Percentiles rank a stretch among this genome's conserved stretches.
These are phyloP conservation scores for Agapornis roseicollis DNA, from an alignment of 2,113 vertebrate genomes.

Conservation along the genomic window DNA sequence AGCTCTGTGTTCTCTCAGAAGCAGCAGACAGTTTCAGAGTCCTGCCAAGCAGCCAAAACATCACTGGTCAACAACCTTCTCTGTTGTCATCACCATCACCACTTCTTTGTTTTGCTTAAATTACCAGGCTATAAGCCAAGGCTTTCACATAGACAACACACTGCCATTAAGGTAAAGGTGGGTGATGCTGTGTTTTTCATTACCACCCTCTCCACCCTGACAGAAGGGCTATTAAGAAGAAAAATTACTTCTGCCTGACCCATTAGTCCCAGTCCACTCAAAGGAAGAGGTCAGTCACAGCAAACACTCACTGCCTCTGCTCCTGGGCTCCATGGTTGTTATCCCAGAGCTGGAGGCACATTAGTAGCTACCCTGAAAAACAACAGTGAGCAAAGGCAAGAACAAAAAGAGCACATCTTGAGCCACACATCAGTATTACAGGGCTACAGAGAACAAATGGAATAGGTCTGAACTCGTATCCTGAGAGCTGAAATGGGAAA, in stretches of 20 bases:
- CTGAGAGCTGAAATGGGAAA: neutral
- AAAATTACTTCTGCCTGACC: neutral
- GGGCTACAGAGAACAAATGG: neutral
- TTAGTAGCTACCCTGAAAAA: neutral
- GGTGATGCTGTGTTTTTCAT: neutral
- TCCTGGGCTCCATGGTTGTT: accelerated
- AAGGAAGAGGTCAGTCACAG: neutral
- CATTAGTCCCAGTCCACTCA: neutral
- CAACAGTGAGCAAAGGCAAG: neutral
- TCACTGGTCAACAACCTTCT: neutral
- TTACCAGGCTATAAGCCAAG: neutral
- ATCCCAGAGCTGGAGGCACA: neutral
- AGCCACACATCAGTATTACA: neutral
- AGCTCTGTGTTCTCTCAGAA: neutral
- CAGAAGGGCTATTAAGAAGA: neutral
- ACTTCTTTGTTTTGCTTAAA: neutral
- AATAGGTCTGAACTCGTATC: neutral
- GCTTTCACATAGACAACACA: neutral
- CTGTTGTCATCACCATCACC: neutral
- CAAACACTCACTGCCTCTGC: neutral
- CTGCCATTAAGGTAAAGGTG: neutral
- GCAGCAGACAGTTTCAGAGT: neutral
- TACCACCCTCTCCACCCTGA: neutral
- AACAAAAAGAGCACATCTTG: neutral
- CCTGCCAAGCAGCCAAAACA: neutral